Evolutionary conservation across 2,113 vertebrate genomes (phyloP), one percentile per base, ranked within the genome.

Genomic region (Mesitornis unicolor): DNA sequence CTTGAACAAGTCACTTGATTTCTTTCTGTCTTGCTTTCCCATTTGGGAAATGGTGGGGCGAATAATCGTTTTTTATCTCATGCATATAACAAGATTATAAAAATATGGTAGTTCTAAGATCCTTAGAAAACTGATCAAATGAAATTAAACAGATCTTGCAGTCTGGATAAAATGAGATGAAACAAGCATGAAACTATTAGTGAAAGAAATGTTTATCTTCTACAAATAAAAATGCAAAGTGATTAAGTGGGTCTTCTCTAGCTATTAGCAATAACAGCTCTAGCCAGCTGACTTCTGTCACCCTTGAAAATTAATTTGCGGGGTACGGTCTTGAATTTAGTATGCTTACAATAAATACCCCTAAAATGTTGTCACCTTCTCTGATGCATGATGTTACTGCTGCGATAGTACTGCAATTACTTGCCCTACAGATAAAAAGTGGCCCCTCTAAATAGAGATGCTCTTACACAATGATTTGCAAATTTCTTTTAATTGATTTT

Each of bases 41-140:
- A 82, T 95, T 59, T 93, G 84, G 91, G 81, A 96, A 93, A 76
- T 84, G 77, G 53, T 92, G 87, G 81, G 69, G 87, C 48, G 92
- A 95, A 96, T 78, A 96, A 94, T 93, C 11, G 1, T 89, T 95
- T 93, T 92, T 95, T 95, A 79, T 94, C 87, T 96, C 48, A 45
- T 68, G 87, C 91, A 53, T 94, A 33, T 95, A 95, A 96, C 88
- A 56, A 96, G 91, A 87, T 96, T 95, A 94, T 94, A 85, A 97
- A 96, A 96, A 96, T 96, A 95, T 95, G 93, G 79, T 95, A 92
- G 90, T 97, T 94, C 87, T 88, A 81, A 96, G 90, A 93, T 80
- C 93, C 85, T 90, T 87, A 90, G 82, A 92, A 96, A 94, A 94
- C 63, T 21, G 88, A 81, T 86, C 35, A 90, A 96, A 95, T 96